These are phyloP conservation scores for Fragum sueziense DNA, from an alignment of 2,888 invertebrate genomes.

Conservation along the genomic window DNA sequence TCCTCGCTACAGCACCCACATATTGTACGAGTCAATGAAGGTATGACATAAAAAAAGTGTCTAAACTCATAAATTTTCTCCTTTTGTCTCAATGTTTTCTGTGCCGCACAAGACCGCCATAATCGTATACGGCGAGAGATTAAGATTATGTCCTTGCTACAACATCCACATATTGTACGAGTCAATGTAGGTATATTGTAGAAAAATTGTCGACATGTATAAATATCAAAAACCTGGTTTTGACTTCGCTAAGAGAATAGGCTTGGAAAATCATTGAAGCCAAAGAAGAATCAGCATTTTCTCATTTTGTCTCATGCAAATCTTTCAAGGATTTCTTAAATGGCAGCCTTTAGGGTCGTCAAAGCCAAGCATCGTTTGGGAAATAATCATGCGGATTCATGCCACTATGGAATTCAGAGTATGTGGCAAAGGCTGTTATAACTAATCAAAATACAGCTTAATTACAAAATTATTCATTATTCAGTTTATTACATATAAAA, in stretches of 20 bases:
- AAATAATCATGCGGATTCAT: too few relatives aligned
- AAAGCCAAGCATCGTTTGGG: too few relatives aligned
- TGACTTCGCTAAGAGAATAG: neutral
- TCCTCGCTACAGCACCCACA: slow-evolving; percentile 99
- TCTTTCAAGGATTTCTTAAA: neutral
- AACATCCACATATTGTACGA: slow-evolving; percentile 99
- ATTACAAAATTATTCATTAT: too few relatives aligned
- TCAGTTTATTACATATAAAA: too few relatives aligned
- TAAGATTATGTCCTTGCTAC: slow-evolving; percentile 99
- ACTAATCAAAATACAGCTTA: too few relatives aligned
- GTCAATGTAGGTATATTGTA: slow-evolving; percentile 95
- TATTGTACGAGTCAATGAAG: slow-evolving; percentile 99
- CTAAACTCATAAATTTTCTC: neutral
- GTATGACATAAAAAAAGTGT: slow-evolving; percentile 84
- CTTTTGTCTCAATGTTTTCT: neutral
- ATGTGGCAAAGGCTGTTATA: too few relatives aligned
- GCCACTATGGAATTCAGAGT: too few relatives aligned
- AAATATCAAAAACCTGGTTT: too few relatives aligned
- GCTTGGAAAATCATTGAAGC: neutral
- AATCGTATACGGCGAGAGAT: slow-evolving; percentile 98
- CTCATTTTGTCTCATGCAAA: neutral
- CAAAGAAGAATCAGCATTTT: neutral
- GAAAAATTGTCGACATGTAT: neutral
- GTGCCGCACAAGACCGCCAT: slow-evolving; percentile 86
- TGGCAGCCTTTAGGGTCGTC: too few relatives aligned